These are phyloP conservation scores for Microvelia longipes DNA, from an alignment of 1,140 invertebrate genomes.

Conservation along the genomic window DNA sequence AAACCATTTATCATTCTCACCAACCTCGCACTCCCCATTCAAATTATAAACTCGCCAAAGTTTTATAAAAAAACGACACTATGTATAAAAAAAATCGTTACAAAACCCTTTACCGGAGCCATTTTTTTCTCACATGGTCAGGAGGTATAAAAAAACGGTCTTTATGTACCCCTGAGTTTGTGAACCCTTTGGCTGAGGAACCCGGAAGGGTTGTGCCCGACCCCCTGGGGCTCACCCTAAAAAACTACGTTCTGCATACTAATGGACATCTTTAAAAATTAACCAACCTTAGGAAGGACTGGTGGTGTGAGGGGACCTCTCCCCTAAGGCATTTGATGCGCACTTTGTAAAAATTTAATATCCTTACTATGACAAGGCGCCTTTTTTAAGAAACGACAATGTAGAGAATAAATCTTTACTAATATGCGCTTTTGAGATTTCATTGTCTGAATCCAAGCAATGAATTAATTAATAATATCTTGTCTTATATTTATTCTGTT, in stretches of 20 bases:
- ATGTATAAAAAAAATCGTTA: neutral
- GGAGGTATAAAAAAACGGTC: neutral
- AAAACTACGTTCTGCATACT: neutral
- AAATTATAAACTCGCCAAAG: neutral
- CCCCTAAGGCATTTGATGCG: neutral
- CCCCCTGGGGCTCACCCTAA: neutral
- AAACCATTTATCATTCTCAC: neutral
- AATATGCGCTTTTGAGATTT: too few species aligned
- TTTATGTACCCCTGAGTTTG: neutral
- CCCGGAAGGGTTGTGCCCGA: neutral
- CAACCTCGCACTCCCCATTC: neutral
- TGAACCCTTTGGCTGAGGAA: neutral
- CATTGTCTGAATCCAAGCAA: too few species aligned
- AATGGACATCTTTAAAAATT: neutral
- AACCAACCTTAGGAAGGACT: neutral
- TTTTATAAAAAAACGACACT: neutral
- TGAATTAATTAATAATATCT: too few species aligned
- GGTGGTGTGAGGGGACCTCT: neutral
- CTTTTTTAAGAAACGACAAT: too few species aligned
- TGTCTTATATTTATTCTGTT: too few species aligned
- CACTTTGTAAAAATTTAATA: neutral
- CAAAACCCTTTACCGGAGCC: neutral
- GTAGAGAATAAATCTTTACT: too few species aligned
- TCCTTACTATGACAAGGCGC: neutral
- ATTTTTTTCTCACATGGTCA: neutral